Conservation (phyloP, 2,113 vertebrate species). For the Leucoraja erinaceus region DNA sequence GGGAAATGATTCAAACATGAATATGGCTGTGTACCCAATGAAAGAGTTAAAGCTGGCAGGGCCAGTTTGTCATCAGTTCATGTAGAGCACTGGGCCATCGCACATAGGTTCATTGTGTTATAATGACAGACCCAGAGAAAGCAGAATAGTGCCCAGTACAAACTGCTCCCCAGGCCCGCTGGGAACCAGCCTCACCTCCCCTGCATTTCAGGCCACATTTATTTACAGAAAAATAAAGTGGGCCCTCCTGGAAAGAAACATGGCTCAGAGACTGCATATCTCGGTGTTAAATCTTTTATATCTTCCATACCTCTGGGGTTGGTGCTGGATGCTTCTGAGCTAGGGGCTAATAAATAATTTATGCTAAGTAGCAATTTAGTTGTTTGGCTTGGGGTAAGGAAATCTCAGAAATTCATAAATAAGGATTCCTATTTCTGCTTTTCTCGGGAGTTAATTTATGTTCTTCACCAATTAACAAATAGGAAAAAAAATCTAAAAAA, state of each 20-base stretch:
- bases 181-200: slow-evolving; percentile 59
- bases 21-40: slow-evolving; percentile 1
- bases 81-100: slow-evolving; percentile 37
- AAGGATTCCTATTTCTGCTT: slow-evolving; percentile 67
- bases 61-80: slow-evolving; percentile 34
- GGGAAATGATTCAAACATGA: neutral
- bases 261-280: slow-evolving; percentile 66
- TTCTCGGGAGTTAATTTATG: slow-evolving; percentile 74
- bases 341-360: slow-evolving; percentile 92
- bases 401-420: slow-evolving; percentile 85
- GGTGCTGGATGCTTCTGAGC: slow-evolving; percentile 80
- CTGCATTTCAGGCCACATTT: slow-evolving; percentile 69
- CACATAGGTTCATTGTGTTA: slow-evolving; percentile 39
- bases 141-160: slow-evolving; percentile 70
- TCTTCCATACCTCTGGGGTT: slow-evolving; percentile 75
- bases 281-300: slow-evolving; percentile 81
- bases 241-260: slow-evolving; percentile 75
- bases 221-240: slow-evolving; percentile 78
- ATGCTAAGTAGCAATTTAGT: slow-evolving; percentile 94
- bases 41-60: slow-evolving; percentile 31
- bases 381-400: slow-evolving; percentile 88
- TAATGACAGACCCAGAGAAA: slow-evolving; percentile 47
- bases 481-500: slow-evolving; percentile 70
- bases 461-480: slow-evolving; percentile 70
- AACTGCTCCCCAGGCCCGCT: slow-evolving; percentile 65